Evolutionary conservation across 2,888 invertebrate genomes (phyloP), one percentile per base, ranked within the genome.

Genomic region (Cosmia pyralina): DNA sequence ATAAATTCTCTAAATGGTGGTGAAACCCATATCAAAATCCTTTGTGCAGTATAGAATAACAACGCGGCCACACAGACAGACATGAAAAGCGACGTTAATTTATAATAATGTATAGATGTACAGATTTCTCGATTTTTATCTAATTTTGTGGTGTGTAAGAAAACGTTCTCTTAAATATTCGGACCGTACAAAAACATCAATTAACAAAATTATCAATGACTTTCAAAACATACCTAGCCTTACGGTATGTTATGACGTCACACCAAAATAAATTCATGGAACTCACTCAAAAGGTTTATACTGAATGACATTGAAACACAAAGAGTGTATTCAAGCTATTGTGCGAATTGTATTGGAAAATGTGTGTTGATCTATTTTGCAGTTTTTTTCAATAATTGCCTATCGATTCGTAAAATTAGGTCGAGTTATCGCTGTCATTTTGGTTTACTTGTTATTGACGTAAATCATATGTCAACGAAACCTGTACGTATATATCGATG

Each of bases 361-460:
- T 41, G 34, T 63, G 57, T 65, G 48, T 79, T 50, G 48, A 63
- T 58, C 5, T 48, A 38, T 38, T 73, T 69, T 57, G 34, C 41
- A 65, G 41, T 64, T 74, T 69, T n/a, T 82, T 82, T 64, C 38
- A 60, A 52, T 70, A 77, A 63, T 50, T 58, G 7, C 5, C 11
- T 75, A 79, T 83, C 68, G 80, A 79, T 81, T 83, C 5, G 28
- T 17, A 8, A 48, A 81, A 69, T 55, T 69, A 70, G 83, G 80
- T 68, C 62, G 41, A 69, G n/a, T 55, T 72, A 19, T 38, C 5
- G n/a, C 15, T 53, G 57, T 38, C 48, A 22, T 11, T 34, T 55
- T 19, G 34, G 8, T 34, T 48, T n/a, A 1, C 0, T 48, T 28
- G 28, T 28, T 28, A 28, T 28, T 28, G 28, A 28, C 28, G 28